These are phyloP conservation scores for Pluvianellus socialis DNA, from an alignment of 2,113 vertebrate genomes.

Conservation along the genomic window DNA sequence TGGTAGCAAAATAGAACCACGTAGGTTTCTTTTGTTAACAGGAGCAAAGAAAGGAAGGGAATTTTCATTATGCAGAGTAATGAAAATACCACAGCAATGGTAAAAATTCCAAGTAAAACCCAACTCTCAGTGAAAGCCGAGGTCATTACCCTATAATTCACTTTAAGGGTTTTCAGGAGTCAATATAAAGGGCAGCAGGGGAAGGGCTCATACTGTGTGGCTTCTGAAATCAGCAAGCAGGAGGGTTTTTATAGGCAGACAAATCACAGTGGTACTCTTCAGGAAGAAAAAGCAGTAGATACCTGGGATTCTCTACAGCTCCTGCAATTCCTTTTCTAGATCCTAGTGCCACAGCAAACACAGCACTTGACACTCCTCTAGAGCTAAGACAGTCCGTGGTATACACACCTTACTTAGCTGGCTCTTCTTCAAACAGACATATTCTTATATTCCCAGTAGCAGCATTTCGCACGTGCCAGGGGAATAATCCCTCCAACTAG, in stretches of 20 bases:
- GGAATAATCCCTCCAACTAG: no score
- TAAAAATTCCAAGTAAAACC: background rate
- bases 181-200: background rate
- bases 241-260: background rate
- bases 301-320: background rate
- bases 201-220: background rate
- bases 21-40: constrained; percentile 70
- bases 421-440: no score
- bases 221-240: background rate
- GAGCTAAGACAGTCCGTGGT: no score
- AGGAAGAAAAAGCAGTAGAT: background rate
- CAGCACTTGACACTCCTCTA: no score
- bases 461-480: no score
- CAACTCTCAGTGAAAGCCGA: background rate
- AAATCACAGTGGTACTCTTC: background rate
- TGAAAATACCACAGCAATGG: background rate
- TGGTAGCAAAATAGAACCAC: constrained; percentile 72
- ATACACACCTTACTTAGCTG: no score
- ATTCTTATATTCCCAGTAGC: no score
- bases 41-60: constrained; percentile 29
- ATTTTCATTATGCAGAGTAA: background rate
- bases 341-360: no score
- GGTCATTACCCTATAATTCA: background rate
- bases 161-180: background rate
- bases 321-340: no score